Conservation (phyloP, 1,140 invertebrate genomes). For the Drosophila kikkawai region DNA sequence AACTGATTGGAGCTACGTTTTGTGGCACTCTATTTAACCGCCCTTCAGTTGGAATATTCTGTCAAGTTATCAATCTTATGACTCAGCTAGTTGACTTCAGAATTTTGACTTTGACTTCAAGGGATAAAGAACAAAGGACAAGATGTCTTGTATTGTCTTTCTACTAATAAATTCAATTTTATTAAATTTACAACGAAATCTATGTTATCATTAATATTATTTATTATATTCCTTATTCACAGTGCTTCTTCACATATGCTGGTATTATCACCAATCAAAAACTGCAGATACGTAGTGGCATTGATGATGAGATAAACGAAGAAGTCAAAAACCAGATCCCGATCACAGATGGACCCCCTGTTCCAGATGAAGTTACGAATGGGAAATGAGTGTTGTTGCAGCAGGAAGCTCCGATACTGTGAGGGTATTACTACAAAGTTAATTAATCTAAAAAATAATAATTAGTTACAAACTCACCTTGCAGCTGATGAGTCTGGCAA, state of each 20-base stretch:
- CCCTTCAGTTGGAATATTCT: not conserved
- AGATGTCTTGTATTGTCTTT: not conserved
- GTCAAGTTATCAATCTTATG: not conserved
- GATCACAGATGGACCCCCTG: slow-evolving; percentile 15
- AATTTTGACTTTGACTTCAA: not conserved
- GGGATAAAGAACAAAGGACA: not conserved
- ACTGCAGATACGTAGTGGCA: slow-evolving; percentile 33
- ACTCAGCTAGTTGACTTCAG: slow-evolving; percentile 4
- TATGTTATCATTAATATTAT: not conserved
- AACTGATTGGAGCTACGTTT: slow-evolving; percentile 13
- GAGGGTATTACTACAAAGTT: not conserved
- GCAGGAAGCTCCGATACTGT: slow-evolving; percentile 2
- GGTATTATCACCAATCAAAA: slow-evolving; percentile 13
- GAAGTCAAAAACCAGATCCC: slow-evolving; percentile 20
- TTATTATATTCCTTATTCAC: not conserved
- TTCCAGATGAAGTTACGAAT: slow-evolving; percentile 37
- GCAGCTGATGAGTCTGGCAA: slow-evolving; percentile 12
- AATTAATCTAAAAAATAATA: not conserved
- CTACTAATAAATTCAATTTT: not conserved
- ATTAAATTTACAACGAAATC: not conserved
- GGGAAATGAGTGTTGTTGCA: slow-evolving; percentile 19
- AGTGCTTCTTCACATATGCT: slow-evolving; percentile 10
- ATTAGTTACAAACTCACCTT: slow-evolving; percentile 17
- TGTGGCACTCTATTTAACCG: not conserved
- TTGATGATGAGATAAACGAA: slow-evolving; percentile 28